Percentiles rank a stretch among this genome's conserved stretches.
phyloP scores from a whole-genome alignment of 2,888 invertebrate genomes.

The Xanthia togata region DNA sequence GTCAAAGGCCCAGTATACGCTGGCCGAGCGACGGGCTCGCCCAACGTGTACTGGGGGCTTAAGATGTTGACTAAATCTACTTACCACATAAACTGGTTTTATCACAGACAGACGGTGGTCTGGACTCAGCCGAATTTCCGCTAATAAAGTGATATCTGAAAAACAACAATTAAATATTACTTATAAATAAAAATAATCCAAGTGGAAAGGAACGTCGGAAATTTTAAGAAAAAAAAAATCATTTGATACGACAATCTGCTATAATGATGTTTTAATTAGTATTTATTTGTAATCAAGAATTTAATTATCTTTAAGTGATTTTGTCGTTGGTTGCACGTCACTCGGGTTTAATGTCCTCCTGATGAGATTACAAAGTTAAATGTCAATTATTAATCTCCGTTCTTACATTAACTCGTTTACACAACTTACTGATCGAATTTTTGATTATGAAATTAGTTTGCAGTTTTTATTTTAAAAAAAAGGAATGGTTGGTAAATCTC shows the following conservation, averaged over 20 bases:
- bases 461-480: conserved; percentile 17
- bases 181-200: conserved; percentile 6
- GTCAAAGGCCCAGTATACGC: too few relatives aligned
- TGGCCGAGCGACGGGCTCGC: too few relatives aligned
- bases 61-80: conserved; percentile 46
- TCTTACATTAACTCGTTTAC: conserved; percentile 27
- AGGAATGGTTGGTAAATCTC: conserved; percentile 27
- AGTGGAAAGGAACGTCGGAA: conserved; percentile 37
- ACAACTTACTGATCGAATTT: conserved; percentile 27
- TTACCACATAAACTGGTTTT: conserved; percentile 74
- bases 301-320: conserved; percentile 27
- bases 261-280: conserved; percentile 46
- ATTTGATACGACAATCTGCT: not conserved
- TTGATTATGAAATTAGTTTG: conserved; percentile 18
- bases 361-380: conserved; percentile 20
- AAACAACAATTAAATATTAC: conserved; percentile 31
- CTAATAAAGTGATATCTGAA: conserved; percentile 64
- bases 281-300: conserved; percentile 20
- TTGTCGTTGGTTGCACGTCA: conserved; percentile 40
- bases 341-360: conserved; percentile 30
- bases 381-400: conserved; percentile 24
- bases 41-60: too few relatives aligned
- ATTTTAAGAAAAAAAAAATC: conserved; percentile 10
- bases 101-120: conserved; percentile 73
- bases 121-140: conserved; percentile 58